Base-by-base conservation (phyloP, 1,140 invertebrate genomes). In the Marisa cornuarietis region DNA sequence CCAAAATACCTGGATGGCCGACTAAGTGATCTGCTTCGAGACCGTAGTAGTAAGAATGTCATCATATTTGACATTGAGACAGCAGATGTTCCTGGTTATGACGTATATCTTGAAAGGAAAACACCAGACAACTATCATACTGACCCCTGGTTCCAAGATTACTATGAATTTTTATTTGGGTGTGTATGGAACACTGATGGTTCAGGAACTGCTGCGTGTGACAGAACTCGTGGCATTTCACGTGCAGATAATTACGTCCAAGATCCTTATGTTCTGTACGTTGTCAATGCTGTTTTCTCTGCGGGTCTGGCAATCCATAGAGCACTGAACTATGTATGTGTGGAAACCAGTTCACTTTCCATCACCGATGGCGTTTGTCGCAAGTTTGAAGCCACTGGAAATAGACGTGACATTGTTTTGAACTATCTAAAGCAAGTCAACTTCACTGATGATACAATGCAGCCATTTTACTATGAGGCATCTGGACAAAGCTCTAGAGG, bases 1-100 rank as follows among this genome's bases (percentile, higher is more conserved):
- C 91, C 93, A n/a, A 94, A 94, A 79, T 89, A 95, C 71, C 74
- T 84, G n/a, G 54, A 92, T 95, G 0, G 92, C 93, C 81, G 93
- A 0, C 84, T 95, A 6, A 94, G 95, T 83, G 92, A 94, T 9
- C 69, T 88, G 16, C 87, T 89, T 20, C 75, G 72, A 13, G 72
- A 83, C 52, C 76, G 76, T 51, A 52, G 51, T 31, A 58, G 79
- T 82, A 77, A 85, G 14, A 86, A 87, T 11, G 86, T 89, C 11
- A 79, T 91, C 13, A 90, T 86, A n/a, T 85, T 92, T 58, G 88
- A 90, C 80, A 87, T 92, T 13, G 91, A 92, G 79, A 91, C 90
- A 16, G 88, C 91, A 26, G 91, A 91, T 82, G 78, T 92, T 22
- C 90, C 90, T 49, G 87, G 66, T 20, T 90, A 91, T 80, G 88